These are phyloP conservation scores for Ecliptopera silaceata DNA, from an alignment of 2,888 invertebrate species.

Conservation along the genomic window DNA sequence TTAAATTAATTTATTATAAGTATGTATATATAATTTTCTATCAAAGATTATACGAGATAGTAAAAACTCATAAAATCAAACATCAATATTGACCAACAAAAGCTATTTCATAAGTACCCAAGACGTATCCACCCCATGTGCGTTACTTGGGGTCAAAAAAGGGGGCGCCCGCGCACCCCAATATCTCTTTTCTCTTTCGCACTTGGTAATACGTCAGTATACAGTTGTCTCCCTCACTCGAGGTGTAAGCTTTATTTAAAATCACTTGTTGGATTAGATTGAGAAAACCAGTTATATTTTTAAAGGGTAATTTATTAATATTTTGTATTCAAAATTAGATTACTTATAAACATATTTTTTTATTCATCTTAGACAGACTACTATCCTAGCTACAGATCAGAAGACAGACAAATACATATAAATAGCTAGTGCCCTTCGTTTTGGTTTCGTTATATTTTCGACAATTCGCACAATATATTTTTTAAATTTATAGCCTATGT, in stretches of 20 bases:
- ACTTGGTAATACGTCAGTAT: not conserved
- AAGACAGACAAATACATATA: too few species aligned
- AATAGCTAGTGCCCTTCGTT: too few species aligned
- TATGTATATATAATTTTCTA: too few species aligned
- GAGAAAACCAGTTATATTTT: constrained; percentile 21
- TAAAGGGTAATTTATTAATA: constrained; percentile 16
- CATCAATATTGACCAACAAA: constrained; percentile 24
- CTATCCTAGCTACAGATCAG: too few species aligned
- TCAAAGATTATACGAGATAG: not conserved
- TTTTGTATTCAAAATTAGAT: not conserved
- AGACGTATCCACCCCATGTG: constrained; percentile 28
- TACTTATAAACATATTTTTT: too few species aligned
- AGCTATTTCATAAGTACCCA: constrained; percentile 34
- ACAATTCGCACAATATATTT: too few species aligned
- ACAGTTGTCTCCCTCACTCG: constrained; percentile 13
- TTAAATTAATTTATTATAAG: too few species aligned
- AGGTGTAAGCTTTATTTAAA: constrained; percentile 19
- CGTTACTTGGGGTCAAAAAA: constrained; percentile 40
- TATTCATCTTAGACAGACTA: too few species aligned
- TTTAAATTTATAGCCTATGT: too few species aligned
- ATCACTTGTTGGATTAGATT: constrained; percentile 31
- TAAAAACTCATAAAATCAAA: constrained; percentile 2
- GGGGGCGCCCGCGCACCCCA: constrained; percentile 53
- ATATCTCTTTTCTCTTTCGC: constrained; percentile 21
- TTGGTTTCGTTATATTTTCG: too few species aligned